Percentiles rank a stretch among this genome's conserved stretches.
These are phyloP conservation scores for Nanorana parkeri DNA, from an alignment of 2,113 vertebrate species.

Conservation along the genomic window DNA sequence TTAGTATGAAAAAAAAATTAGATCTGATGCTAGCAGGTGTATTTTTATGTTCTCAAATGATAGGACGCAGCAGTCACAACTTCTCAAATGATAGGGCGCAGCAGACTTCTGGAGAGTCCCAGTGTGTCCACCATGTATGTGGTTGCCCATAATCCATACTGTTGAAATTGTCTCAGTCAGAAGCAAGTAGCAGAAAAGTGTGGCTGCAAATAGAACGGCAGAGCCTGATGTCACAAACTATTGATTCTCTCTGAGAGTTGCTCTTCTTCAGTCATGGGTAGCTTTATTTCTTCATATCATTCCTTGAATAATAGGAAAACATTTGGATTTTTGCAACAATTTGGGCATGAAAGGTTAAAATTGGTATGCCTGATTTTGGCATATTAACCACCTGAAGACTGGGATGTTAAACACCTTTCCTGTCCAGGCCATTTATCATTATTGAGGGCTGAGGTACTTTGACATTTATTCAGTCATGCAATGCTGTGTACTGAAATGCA, in stretches of 20 bases:
- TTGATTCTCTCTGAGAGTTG: constrained; percentile 76
- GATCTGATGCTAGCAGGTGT: no score
- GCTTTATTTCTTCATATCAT: constrained; percentile 81
- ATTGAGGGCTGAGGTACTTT: no score
- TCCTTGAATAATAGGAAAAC: constrained; percentile 85
- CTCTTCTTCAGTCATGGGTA: constrained; percentile 81
- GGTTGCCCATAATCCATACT: not conserved
- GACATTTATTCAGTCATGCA: no score
- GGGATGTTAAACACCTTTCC: no score
- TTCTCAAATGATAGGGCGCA: no score
- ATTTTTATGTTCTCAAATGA: no score
- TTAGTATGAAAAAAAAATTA: no score
- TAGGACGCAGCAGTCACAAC: no score
- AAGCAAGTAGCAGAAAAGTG: not conserved
- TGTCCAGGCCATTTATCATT: no score
- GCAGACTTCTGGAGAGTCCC: not conserved
- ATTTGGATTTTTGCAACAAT: constrained; percentile 85
- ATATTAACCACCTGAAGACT: no score
- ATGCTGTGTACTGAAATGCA: no score
- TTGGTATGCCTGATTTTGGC: constrained; percentile 82
- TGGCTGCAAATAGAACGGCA: no score
- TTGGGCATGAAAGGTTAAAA: constrained; percentile 85
- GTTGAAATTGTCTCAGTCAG: not conserved
- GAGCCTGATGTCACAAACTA: constrained; percentile 73
- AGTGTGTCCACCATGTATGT: not conserved